Evolutionary conservation across 2,113 vertebrate genomes (phyloP), one percentile per base, ranked within the genome.

Genomic region (Chamaea fasciata): DNA sequence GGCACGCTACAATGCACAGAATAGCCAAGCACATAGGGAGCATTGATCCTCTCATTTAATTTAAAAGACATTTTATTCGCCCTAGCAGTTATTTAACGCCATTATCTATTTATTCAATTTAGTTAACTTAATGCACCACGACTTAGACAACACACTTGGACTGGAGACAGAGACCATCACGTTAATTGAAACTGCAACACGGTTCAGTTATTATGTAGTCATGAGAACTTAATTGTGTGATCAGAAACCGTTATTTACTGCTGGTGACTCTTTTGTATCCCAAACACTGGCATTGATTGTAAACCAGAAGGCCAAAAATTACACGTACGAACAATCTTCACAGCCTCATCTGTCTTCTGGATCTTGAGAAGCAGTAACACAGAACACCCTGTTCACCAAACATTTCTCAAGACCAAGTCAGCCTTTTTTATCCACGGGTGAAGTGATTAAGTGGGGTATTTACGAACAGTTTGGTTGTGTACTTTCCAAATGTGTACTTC

Each of bases 221-320:
- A 77, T 70, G 59, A 90, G 30, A 91, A 63, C 75, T 90, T 88
- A 84, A 95, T 33, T 90, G 71, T 81, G 75, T 89, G 80, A 90
- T 90, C 90, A 86, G 71, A 91, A 94, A 75, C 49, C 0, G 18
- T 75, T 90, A 80, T 55, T 83, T 90, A 77, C 67, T 78, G 79
- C 56, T 60, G 37, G 12, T 83, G 60, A 75, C 37, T 49, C 63
- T 77, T 91, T 83, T 71, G 76, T 83, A 49, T 44, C 33, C 33
- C 77, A 91, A 89, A 64, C 60, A 57, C 82, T 79, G 42, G 70
- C 74, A 77, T 13, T 73, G 85, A 73, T n/a, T 86, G 64, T 91
- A 83, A 95, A 85, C 35, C 37, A 42, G 79, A 94, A 80, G 39
- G 63, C 59, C 30, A 53, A 94, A 81, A 91, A 37, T 57, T 76